phyloP scores from a whole-genome alignment of 2,888 invertebrate species.

The Cenopis cana region DNA sequence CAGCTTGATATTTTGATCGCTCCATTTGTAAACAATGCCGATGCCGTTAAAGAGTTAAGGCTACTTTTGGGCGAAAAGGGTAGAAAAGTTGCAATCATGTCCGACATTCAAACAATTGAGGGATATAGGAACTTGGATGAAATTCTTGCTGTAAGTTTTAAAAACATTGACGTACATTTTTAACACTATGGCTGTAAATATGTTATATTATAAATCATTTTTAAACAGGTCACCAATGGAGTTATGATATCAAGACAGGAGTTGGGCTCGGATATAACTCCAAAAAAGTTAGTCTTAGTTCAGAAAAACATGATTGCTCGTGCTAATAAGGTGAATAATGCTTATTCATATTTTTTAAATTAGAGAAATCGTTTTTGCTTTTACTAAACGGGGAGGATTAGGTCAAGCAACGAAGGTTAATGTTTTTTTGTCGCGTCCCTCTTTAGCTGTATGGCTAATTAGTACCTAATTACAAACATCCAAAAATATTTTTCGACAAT shows the following conservation, averaged over 20 bases:
- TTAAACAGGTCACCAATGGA: slow-evolving; percentile 82
- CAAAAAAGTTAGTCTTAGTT: slow-evolving; percentile 80
- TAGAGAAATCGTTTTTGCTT: too few species aligned
- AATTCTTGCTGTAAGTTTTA: slow-evolving; percentile 63
- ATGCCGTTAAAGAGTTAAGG: slow-evolving; percentile 63
- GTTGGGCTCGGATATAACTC: slow-evolving; percentile 78
- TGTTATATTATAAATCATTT: not conserved
- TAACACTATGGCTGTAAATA: not conserved
- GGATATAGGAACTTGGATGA: slow-evolving; percentile 71
- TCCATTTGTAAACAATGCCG: slow-evolving; percentile 62
- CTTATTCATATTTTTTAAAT: too few species aligned
- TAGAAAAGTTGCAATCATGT: slow-evolving; percentile 71
- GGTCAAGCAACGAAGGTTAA: too few species aligned
- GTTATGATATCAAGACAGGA: slow-evolving; percentile 88
- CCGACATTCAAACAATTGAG: slow-evolving; percentile 72
- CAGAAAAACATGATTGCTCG: slow-evolving; percentile 84
- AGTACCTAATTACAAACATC: too few species aligned
- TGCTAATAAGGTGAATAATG: slow-evolving; percentile 67
- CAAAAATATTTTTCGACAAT: too few species aligned
- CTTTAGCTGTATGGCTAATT: too few species aligned
- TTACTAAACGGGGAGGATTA: too few species aligned
- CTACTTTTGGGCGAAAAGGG: slow-evolving; percentile 70
- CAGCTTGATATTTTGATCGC: slow-evolving; percentile 75
- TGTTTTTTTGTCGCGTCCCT: too few species aligned
- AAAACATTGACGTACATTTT: too few species aligned